Conservation (phyloP, 1,140 invertebrate species). For the Sitophilus oryzae region DNA sequence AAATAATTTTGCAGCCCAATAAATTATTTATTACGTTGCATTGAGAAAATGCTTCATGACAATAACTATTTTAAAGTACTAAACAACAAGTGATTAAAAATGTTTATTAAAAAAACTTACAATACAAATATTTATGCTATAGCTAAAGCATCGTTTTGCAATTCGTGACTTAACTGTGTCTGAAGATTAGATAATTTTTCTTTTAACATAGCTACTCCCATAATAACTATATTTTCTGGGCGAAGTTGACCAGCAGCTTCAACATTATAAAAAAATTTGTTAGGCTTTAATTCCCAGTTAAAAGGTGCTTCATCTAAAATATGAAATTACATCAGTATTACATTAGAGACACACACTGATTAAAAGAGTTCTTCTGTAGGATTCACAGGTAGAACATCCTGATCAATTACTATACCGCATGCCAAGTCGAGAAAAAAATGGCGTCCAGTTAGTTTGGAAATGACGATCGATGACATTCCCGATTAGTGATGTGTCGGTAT, state of each 20-base stretch:
- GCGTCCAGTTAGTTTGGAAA: conserved; percentile 7
- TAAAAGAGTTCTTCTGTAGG: no score
- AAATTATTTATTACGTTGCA: no score
- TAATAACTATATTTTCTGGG: conserved; percentile 95
- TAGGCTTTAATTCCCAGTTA: conserved; percentile 89
- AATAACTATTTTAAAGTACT: no score
- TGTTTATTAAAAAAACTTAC: no score
- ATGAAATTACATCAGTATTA: neutral
- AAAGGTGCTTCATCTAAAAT: conserved; percentile 82
- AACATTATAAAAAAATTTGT: conserved; percentile 97
- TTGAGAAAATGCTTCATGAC: no score
- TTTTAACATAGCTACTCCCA: conserved; percentile 88
- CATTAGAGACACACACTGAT: no score
- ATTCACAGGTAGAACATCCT: no score
- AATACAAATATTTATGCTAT: conserved; percentile 48
- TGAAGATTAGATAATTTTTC: conserved; percentile 95
- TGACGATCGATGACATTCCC: no score
- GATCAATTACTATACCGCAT: no score
- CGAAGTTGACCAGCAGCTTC: conserved; percentile 90
- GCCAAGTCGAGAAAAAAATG: neutral
- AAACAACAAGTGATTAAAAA: no score
- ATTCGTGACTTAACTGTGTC: conserved; percentile 83
- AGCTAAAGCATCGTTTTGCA: conserved; percentile 74
- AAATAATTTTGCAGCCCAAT: no score
- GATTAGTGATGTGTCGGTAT: no score